These are phyloP conservation scores for Centropyge bicolor DNA, from an alignment of 2,797 vertebrate species.

Conservation along the genomic window DNA sequence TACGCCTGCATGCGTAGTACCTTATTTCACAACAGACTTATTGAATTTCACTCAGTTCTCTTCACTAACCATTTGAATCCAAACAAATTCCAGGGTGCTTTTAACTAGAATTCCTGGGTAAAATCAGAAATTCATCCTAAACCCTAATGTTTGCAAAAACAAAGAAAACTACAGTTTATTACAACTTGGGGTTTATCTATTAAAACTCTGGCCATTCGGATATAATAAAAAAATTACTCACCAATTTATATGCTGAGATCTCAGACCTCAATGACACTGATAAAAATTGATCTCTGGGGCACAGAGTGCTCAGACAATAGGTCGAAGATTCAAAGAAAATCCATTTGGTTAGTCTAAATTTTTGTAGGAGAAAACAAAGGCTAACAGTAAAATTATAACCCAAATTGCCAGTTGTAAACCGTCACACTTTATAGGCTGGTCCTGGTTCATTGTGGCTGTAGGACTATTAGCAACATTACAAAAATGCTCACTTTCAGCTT, in stretches of 20 bases:
- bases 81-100: background rate
- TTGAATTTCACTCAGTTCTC: background rate
- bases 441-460: background rate
- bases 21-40: background rate
- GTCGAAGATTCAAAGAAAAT: background rate
- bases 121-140: background rate
- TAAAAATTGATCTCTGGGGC: background rate
- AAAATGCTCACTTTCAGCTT: background rate
- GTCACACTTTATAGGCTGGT: background rate
- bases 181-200: background rate
- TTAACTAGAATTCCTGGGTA: background rate
- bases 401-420: background rate
- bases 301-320: background rate
- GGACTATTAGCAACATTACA: background rate
- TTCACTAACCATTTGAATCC: background rate
- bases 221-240: background rate
- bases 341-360: background rate
- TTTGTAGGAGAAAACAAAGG: background rate
- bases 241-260: background rate
- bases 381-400: background rate
- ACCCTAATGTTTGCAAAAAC: background rate
- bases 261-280: background rate
- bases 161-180: background rate
- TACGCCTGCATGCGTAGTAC: background rate
- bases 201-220: background rate